Evolutionary conservation across 2,797 vertebrate genomes (phyloP).

Genomic region (Neosilurus mollespiculum): DNA sequence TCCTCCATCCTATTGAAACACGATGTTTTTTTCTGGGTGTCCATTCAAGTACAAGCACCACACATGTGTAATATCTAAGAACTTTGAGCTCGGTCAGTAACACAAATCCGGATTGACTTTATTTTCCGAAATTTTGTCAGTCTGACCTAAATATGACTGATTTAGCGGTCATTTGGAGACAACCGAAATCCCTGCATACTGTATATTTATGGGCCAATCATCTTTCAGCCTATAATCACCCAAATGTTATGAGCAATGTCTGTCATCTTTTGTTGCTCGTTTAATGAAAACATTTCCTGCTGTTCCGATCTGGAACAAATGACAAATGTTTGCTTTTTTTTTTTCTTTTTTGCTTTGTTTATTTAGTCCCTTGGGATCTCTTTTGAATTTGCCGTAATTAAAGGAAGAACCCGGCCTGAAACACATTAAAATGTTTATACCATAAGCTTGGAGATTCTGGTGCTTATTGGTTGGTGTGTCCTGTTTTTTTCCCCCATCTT

Average conservation of each 20-base stretch:
- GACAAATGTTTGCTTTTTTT: conserved; percentile 15
- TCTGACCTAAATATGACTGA: too few relatives aligned
- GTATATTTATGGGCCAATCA: neutral
- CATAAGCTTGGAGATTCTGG: neutral
- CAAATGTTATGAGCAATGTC: neutral
- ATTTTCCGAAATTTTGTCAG: too few relatives aligned
- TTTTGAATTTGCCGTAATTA: conserved; percentile 1
- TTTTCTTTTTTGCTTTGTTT: neutral
- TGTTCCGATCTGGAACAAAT: conserved; percentile 36
- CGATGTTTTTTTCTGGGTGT: conserved; percentile 1
- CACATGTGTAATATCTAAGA: conserved; percentile 3
- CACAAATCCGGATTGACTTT: conserved; percentile 33
- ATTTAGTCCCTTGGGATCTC: conserved; percentile 3
- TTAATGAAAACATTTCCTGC: conserved; percentile 41
- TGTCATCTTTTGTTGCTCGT: conserved; percentile 34
- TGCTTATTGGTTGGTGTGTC: neutral
- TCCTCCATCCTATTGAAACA: conserved; percentile 16
- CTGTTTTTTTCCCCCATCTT: too few relatives aligned
- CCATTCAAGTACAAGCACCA: conserved; percentile 19
- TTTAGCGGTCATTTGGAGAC: too few relatives aligned
- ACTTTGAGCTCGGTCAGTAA: conserved; percentile 30
- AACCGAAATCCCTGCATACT: neutral
- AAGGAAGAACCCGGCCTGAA: conserved; percentile 3
- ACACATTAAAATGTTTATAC: neutral
- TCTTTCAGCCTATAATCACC: neutral